Conservation (phyloP, 92 coral and sea anemone genomes). For the Palythoa heliodiscus region DNA sequence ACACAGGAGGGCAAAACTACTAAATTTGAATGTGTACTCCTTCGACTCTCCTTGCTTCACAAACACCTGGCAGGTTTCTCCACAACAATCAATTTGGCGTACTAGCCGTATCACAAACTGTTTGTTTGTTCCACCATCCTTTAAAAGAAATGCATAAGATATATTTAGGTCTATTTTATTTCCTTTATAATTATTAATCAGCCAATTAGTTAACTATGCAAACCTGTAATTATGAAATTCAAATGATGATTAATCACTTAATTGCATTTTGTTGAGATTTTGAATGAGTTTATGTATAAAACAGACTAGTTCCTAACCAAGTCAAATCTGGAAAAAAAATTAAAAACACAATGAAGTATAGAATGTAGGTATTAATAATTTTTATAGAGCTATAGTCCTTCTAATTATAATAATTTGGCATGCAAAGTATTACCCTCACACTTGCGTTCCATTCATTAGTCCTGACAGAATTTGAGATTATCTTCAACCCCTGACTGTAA, state of each 20-base stretch:
- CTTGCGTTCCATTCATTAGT: conserved; percentile 28
- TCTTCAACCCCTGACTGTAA: conserved; percentile 36
- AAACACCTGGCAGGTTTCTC: conserved; percentile 21
- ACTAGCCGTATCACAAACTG: not conserved
- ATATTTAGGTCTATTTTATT: no score
- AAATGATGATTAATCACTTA: no score
- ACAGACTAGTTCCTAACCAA: no score
- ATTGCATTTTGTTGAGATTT: no score
- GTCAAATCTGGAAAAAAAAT: no score
- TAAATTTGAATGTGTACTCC: conserved; percentile 28
- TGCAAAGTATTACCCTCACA: not conserved
- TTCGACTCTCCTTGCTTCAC: conserved; percentile 19
- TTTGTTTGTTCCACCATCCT: conserved; percentile 40
- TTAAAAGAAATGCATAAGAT: not conserved
- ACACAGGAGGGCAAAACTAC: conserved; percentile 18
- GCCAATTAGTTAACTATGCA: no score
- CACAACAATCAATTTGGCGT: conserved; percentile 9
- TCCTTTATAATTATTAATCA: no score
- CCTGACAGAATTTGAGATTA: conserved; percentile 29
- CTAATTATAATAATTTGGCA: not conserved
- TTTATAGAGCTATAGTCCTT: no score
- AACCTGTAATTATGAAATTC: no score
- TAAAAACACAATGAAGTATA: no score
- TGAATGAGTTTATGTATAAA: no score
- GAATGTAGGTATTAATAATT: no score